Conservation (phyloP, 2,113 vertebrate species). For the Hippocampus mohnikei region DNA sequence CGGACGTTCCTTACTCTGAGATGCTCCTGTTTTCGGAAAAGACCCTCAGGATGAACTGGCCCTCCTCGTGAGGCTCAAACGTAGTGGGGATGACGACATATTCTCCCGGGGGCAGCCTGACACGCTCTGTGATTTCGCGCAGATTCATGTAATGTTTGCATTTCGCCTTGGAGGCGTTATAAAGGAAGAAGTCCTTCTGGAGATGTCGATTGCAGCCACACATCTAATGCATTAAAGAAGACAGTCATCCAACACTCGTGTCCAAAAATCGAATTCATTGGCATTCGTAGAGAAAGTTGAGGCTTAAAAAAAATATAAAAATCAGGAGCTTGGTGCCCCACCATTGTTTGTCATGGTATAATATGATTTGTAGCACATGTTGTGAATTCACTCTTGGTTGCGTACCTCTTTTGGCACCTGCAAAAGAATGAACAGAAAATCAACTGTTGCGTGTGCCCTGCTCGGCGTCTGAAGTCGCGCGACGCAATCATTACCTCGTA, state of each 20-base stretch:
- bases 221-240: slow-evolving; percentile 71
- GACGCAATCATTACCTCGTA: slow-evolving; percentile 79
- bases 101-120: slow-evolving; percentile 88
- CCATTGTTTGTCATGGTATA: not conserved
- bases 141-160: slow-evolving; percentile 92
- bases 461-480: not conserved
- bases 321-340: no score
- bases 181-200: slow-evolving; percentile 94
- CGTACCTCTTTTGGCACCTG: slow-evolving; percentile 89
- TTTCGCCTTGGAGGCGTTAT: slow-evolving; percentile 88
- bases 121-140: slow-evolving; percentile 88
- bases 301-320: not conserved
- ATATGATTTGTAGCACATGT: not conserved
- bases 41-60: slow-evolving; percentile 94
- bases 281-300: not conserved
- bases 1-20: slow-evolving; percentile 84
- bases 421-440: slow-evolving; percentile 24
- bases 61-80: slow-evolving; percentile 87
- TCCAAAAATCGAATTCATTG: not conserved
- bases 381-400: not conserved
- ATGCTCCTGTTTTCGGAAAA: slow-evolving; percentile 93
- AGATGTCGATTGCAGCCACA: slow-evolving; percentile 84
- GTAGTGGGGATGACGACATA: slow-evolving; percentile 91
- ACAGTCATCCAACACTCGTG: not conserved
- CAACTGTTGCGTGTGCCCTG: not conserved